These are phyloP conservation scores for Darevskia mixta DNA, from an alignment of 2,797 vertebrate genomes.

Conservation along the genomic window DNA sequence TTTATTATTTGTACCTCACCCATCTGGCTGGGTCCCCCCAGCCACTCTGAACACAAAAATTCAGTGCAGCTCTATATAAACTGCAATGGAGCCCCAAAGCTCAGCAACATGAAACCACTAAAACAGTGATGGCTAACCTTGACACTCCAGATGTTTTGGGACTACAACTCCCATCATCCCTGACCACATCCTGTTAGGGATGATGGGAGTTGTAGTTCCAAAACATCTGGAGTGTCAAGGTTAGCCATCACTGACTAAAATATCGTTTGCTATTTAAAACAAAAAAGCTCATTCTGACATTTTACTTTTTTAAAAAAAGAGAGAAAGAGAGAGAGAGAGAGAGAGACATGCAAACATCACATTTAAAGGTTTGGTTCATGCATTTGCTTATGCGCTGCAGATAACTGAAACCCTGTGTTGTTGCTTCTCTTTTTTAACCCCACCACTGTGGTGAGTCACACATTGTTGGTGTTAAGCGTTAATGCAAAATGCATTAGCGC, in stretches of 20 bases:
- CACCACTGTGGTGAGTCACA: slow-evolving; percentile 55
- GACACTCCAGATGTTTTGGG: too few relatives aligned
- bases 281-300: background rate
- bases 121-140: too few relatives aligned
- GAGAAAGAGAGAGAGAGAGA: background rate
- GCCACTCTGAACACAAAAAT: background rate
- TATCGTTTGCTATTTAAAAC: background rate
- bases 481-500: slow-evolving; percentile 59
- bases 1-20: too few relatives aligned
- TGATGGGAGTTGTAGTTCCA: too few relatives aligned
- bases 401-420: slow-evolving; percentile 36
- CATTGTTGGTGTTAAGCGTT: slow-evolving; percentile 57
- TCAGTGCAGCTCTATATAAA: background rate
- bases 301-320: background rate
- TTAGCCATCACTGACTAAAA: too few relatives aligned
- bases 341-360: slow-evolving; percentile 43
- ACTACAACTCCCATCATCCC: too few relatives aligned
- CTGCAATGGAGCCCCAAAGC: slow-evolving; percentile 44
- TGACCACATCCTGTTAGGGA: too few relatives aligned
- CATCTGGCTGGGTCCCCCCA: too few relatives aligned
- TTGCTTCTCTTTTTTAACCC: slow-evolving; percentile 42
- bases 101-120: slow-evolving; percentile 20
- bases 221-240: too few relatives aligned
- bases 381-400: slow-evolving; percentile 25
- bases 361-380: slow-evolving; percentile 31